Percentiles rank a stretch among this genome's conserved stretches.
Conservation (phyloP, 2,113 vertebrate species). For the Spheniscus mendiculus region DNA sequence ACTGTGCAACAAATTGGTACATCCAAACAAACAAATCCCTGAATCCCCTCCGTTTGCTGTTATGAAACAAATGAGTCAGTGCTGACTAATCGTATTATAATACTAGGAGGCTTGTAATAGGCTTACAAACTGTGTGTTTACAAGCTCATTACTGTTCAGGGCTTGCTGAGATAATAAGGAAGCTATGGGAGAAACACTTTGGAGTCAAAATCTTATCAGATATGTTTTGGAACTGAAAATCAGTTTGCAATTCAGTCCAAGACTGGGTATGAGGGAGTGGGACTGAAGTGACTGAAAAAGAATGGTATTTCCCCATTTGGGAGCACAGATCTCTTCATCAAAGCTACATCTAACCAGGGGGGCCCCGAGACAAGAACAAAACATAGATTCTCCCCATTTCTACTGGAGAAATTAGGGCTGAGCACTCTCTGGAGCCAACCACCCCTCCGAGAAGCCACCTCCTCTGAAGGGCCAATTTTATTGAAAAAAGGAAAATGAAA, state of each 20-base stretch:
- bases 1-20: constrained; percentile 60
- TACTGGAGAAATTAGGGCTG: background rate
- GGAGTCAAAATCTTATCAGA: background rate
- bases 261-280: background rate
- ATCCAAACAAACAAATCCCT: constrained; percentile 60
- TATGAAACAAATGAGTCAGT: constrained; percentile 68
- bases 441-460: background rate
- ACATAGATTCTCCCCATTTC: background rate
- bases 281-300: background rate
- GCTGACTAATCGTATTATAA: constrained; percentile 65
- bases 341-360: background rate
- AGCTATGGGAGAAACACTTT: background rate
- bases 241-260: background rate
- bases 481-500: background rate
- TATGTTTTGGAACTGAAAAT: background rate
- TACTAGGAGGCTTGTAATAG: constrained; percentile 39
- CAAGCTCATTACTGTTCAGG: constrained; percentile 22
- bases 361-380: background rate
- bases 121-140: constrained; percentile 37
- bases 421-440: background rate
- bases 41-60: constrained; percentile 48
- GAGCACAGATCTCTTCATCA: background rate
- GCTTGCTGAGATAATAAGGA: constrained; percentile 18
- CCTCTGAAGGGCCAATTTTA: background rate
- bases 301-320: background rate